A percentile compares a stretch with the other conserved stretches of the same genome.
Conservation (phyloP, 2,797 vertebrate species). For the Melanotaenia pygmaea region DNA sequence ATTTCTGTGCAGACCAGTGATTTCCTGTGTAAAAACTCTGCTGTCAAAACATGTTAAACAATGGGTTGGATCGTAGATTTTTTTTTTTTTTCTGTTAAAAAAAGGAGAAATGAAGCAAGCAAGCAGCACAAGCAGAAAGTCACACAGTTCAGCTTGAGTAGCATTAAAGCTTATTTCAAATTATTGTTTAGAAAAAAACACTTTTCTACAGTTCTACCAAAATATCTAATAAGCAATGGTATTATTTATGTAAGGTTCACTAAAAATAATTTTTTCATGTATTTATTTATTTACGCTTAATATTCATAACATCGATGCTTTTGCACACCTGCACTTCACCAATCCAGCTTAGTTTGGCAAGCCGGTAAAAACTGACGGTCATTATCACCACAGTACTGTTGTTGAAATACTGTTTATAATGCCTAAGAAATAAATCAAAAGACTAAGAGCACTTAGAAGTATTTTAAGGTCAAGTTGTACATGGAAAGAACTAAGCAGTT, state of each 20-base stretch:
- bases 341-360: slow-evolving; percentile 15
- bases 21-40: slow-evolving; percentile 60
- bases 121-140: slow-evolving; percentile 9
- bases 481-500: slow-evolving; percentile 18
- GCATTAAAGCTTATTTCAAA: slow-evolving; percentile 11
- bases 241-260: slow-evolving; percentile 28
- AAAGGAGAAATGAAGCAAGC: slow-evolving; percentile 8
- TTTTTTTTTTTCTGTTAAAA: background rate
- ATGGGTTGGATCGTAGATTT: slow-evolving; percentile 36
- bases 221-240: slow-evolving; percentile 14
- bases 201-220: slow-evolving; percentile 4
- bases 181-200: slow-evolving; percentile 4
- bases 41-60: slow-evolving; percentile 57
- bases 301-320: background rate
- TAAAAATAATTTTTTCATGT: slow-evolving; percentile 18
- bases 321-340: background rate
- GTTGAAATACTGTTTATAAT: slow-evolving; percentile 14
- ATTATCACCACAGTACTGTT: slow-evolving; percentile 25
- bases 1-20: slow-evolving; percentile 65
- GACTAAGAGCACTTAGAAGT: slow-evolving; percentile 1
- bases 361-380: slow-evolving; percentile 13
- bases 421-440: slow-evolving; percentile 17
- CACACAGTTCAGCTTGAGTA: slow-evolving; percentile 8
- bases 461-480: slow-evolving; percentile 21
- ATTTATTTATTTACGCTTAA: background rate